phyloP scores from a whole-genome alignment of 2,113 vertebrate species.

The Donacobius atricapilla region DNA sequence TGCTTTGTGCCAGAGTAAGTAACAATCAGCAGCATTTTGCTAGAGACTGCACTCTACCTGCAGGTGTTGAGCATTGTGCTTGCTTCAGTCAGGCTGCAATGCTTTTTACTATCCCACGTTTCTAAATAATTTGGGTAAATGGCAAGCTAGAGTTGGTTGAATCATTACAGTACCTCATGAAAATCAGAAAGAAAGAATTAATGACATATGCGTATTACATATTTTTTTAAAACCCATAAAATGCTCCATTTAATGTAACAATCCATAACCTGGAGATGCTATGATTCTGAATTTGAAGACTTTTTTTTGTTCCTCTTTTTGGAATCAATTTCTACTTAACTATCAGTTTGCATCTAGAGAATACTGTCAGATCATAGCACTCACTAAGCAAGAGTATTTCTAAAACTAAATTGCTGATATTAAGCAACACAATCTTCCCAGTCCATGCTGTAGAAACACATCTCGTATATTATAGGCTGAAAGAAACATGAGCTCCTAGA shows the following conservation, averaged over 20 bases:
- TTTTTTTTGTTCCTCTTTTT: not conserved
- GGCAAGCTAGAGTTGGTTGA: not conserved
- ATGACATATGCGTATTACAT: not conserved
- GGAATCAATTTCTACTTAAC: not conserved
- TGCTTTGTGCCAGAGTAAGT: slow-evolving; percentile 50
- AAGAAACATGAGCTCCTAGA: not conserved
- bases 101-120: slow-evolving; percentile 8
- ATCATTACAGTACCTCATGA: not conserved
- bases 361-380: not conserved
- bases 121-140: slow-evolving; percentile 38
- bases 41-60: slow-evolving; percentile 70
- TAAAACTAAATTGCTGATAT: not conserved
- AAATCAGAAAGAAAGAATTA: slow-evolving; percentile 27
- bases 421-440: not conserved
- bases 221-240: not conserved
- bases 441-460: not conserved
- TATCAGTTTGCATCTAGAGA: not conserved
- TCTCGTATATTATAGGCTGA: not conserved
- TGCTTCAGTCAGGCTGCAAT: slow-evolving; percentile 58
- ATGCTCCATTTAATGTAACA: not conserved
- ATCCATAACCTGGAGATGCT: not conserved
- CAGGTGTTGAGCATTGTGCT: slow-evolving; percentile 66
- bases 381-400: not conserved
- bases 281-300: not conserved
- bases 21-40: slow-evolving; percentile 70